Conservation (phyloP, 2,113 vertebrate genomes). For the Gopherus evgoodei region DNA sequence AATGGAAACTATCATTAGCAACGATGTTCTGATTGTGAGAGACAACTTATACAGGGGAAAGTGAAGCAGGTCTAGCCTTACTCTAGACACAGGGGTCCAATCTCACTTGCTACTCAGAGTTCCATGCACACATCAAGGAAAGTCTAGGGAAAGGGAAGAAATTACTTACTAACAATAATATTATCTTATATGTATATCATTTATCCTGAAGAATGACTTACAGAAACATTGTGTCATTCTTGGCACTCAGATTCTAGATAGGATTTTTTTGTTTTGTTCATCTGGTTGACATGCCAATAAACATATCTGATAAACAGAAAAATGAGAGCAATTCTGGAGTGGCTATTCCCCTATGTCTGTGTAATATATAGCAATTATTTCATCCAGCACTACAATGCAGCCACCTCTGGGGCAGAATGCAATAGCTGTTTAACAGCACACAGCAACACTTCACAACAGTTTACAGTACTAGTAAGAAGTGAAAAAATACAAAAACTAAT, state of each 20-base stretch:
- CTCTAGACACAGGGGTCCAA: neutral
- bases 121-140: neutral
- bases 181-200: neutral
- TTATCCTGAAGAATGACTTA: neutral
- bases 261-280: neutral
- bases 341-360: fast-evolving
- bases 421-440: neutral
- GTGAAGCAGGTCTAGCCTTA: neutral
- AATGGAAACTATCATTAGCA: slow-evolving; percentile 59
- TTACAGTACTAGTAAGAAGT: slow-evolving; percentile 10
- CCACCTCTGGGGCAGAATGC: neutral
- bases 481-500: slow-evolving; percentile 24
- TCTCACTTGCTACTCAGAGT: neutral
- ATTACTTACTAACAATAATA: neutral
- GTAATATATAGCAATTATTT: neutral
- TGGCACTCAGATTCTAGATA: neutral
- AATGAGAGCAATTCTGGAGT: neutral
- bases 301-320: neutral
- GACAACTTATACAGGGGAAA: slow-evolving; percentile 20
- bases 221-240: neutral
- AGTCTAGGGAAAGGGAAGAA: neutral
- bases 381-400: neutral
- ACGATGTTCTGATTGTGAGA: slow-evolving; percentile 44
- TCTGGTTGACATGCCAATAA: neutral
- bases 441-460: neutral